Percentiles rank a stretch among this genome's conserved stretches.
phyloP scores from a whole-genome alignment of 2,888 invertebrate species.

The Panopea generosa region DNA sequence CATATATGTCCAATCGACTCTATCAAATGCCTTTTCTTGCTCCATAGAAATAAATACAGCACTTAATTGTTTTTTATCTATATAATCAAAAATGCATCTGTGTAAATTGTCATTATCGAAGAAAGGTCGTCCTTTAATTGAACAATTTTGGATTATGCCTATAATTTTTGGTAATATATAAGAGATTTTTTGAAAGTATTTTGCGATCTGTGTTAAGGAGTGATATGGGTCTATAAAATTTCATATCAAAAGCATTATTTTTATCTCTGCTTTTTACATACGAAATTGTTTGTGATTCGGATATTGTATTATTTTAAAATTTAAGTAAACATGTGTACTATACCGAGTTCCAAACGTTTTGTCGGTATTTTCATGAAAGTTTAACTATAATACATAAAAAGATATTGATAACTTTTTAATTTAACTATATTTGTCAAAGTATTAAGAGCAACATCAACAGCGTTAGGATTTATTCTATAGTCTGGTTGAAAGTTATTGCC shows the following conservation, averaged over 20 bases:
- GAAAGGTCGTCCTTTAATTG: constrained; percentile 59
- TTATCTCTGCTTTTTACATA: constrained; percentile 62
- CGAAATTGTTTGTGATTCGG: constrained; percentile 26
- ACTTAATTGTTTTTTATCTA: constrained; percentile 51
- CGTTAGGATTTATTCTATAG: too few species aligned
- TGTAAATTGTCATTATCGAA: constrained; percentile 63
- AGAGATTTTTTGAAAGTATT: too few species aligned
- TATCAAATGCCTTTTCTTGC: constrained; percentile 69
- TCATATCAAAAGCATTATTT: constrained; percentile 38
- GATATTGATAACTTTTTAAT: too few species aligned
- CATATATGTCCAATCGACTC: constrained; percentile 60
- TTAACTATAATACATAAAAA: too few species aligned
- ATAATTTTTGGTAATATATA: constrained; percentile 12
- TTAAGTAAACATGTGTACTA: constrained; percentile 19
- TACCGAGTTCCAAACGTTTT: too few species aligned
- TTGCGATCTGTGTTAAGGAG: too few species aligned
- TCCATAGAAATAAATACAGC: constrained; percentile 62
- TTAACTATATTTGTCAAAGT: too few species aligned
- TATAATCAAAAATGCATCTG: constrained; percentile 56
- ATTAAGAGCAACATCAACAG: too few species aligned
- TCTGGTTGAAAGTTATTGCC: too few species aligned
- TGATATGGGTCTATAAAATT: constrained; percentile 14
- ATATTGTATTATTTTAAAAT: constrained; percentile 26
- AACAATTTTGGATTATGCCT: constrained; percentile 61
- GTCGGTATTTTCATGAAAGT: too few species aligned